phyloP scores from a whole-genome alignment of 2,113 vertebrate species.

The Oryzias melastigma region DNA sequence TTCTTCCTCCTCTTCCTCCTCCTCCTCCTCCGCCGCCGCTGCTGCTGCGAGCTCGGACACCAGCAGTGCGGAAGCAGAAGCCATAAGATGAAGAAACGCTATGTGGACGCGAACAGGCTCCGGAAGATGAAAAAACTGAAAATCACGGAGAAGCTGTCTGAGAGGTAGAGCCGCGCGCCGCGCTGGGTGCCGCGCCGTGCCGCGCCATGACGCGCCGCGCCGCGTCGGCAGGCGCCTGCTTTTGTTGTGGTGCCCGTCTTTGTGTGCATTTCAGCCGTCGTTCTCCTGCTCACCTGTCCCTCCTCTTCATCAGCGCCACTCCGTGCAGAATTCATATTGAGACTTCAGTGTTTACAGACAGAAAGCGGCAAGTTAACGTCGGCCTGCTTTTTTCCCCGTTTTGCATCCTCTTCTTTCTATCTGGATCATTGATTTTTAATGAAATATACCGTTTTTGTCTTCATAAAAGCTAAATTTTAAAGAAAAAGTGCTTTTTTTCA shows the following conservation, averaged over 20 bases:
- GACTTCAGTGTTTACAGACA: conserved; percentile 39
- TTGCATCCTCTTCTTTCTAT: background rate
- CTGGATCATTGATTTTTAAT: background rate
- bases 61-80: conserved; percentile 49
- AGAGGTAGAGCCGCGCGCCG: conserved; percentile 64
- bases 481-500: background rate
- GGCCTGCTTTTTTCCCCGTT: conserved; percentile 31
- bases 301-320: conserved; percentile 1
- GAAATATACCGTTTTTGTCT: no score
- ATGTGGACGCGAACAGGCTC: conserved; percentile 77
- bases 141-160: conserved; percentile 78
- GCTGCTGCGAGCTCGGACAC: conserved; percentile 33
- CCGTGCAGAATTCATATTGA: background rate
- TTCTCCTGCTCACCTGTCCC: conserved; percentile 54
- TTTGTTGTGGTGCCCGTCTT: conserved; percentile 68
- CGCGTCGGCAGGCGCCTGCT: conserved; percentile 35
- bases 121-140: conserved; percentile 80
- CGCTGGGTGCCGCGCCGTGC: background rate
- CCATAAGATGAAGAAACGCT: conserved; percentile 82
- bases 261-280: conserved; percentile 55
- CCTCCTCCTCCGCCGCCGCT: conserved; percentile 1
- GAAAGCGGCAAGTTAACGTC: conserved; percentile 29
- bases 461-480: background rate
- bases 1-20: background rate
- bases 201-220: conserved; percentile 6